Base-by-base conservation (phyloP, 1,140 invertebrate genomes). In the Oreohelix idahoensis region DNA sequence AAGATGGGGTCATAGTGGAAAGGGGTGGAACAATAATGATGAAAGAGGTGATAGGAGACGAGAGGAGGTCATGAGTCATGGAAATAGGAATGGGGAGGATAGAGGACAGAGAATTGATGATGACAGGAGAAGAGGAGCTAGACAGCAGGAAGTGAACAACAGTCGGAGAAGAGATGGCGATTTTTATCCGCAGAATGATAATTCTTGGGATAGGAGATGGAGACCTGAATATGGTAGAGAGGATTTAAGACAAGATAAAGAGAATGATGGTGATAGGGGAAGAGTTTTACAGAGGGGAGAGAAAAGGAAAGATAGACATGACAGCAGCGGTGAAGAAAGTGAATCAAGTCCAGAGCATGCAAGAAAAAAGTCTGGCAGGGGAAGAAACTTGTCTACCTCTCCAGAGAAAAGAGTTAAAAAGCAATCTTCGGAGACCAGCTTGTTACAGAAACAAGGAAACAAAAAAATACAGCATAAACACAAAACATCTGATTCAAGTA, bases 21-120 rank as follows among this genome's bases (percentile, higher is more conserved):
- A 51, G n/a, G 42, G 53, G 29, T 42, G 29, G 69, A 66, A 76
- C 35, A 38, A 58, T 32, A 79, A 32, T 71, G 32, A 49, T 38
- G 49, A 36, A 79, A 29, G 69, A 26, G 53, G 71, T 63, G 73
- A 38, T n/a, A 63, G 26, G 76, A 38, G 74, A 23, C 38, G 26
- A 58, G 35, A 79, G 32, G 74, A 71, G 29, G 35, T 36, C 32
- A 49, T 49, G n/a, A 29, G 66, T 20, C 17, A 13, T 36, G 23
- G 73, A 45, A 29, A 45, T 0, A 82, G 49, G 58, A 49, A 77
- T 73, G 53, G 81, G 63, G 81, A 83, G 53, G 38, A 53, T 49
- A 49, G 74, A 66, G 74, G 26, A 63, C n/a, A 76, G 51, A 76
- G 73, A 75, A 26, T 73, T 71, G 42, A 49, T 49, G 49, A 75